Percentiles rank a stretch among this genome's conserved stretches.
These are phyloP conservation scores for Drosophila multiciliata DNA, from an alignment of 2,888 invertebrate species.

Conservation along the genomic window DNA sequence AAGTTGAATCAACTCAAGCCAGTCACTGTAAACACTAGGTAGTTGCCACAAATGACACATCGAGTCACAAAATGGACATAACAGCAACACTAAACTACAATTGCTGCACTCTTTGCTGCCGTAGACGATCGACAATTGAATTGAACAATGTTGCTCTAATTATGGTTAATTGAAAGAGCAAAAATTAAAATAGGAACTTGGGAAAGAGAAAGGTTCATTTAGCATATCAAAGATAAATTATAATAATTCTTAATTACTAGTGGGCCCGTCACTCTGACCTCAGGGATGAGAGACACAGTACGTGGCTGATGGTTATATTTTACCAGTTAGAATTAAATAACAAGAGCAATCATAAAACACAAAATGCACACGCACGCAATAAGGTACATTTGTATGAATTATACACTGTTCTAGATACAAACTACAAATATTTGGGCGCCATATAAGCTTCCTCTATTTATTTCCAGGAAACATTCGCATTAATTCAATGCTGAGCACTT, in stretches of 20 bases:
- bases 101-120: conserved; percentile 16
- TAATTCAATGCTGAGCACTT: background rate
- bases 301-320: conserved; percentile 46
- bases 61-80: background rate
- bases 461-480: conserved; percentile 10
- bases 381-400: background rate
- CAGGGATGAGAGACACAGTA: conserved; percentile 31
- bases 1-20: conserved; percentile 18
- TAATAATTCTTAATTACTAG: conserved; percentile 61
- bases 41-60: conserved; percentile 22
- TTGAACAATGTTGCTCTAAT: conserved; percentile 39
- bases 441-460: conserved; percentile 10
- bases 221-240: conserved; percentile 61
- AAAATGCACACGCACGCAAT: background rate
- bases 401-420: background rate
- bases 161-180: conserved; percentile 61
- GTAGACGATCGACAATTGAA: conserved; percentile 27
- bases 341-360: conserved; percentile 22
- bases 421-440: conserved; percentile 29
- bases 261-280: conserved; percentile 42
- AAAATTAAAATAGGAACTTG: background rate
- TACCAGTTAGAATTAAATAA: conserved; percentile 15
- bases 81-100: conserved; percentile 4
- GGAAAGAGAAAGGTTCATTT: conserved; percentile 32
- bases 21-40: background rate